A percentile compares a stretch with the other conserved stretches of the same genome.
phyloP scores from a whole-genome alignment of 2,888 invertebrate genomes.

The Diarsia rubi region DNA sequence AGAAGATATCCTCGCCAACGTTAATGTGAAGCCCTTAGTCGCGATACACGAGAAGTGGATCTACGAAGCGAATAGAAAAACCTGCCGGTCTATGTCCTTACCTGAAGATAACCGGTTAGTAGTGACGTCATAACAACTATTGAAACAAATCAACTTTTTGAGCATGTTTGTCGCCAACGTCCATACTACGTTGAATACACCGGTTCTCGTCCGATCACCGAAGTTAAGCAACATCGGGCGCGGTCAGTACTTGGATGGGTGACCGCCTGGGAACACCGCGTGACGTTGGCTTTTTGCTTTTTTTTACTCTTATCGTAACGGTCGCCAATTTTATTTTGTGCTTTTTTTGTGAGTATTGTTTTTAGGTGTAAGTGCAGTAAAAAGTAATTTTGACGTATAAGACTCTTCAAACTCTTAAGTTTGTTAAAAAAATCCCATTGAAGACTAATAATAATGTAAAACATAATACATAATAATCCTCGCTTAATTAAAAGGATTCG shows the following conservation, averaged over 20 bases:
- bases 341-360: background rate
- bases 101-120: slow-evolving; percentile 84
- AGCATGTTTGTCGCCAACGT: slow-evolving; percentile 64
- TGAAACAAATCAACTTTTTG: background rate
- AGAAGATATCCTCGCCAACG: slow-evolving; percentile 80
- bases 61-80: slow-evolving; percentile 85
- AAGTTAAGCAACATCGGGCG: slow-evolving; percentile 81
- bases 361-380: too few species aligned
- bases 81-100: slow-evolving; percentile 82
- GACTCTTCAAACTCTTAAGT: background rate
- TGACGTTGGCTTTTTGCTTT: slow-evolving; percentile 65
- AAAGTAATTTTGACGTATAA: background rate
- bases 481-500: background rate
- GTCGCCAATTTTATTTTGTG: background rate
- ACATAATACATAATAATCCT: too few species aligned
- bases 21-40: slow-evolving; percentile 87
- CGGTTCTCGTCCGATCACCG: slow-evolving; percentile 72
- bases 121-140: slow-evolving; percentile 17
- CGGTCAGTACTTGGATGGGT: slow-evolving; percentile 85
- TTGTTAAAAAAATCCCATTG: background rate
- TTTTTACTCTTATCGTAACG: background rate
- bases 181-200: slow-evolving; percentile 87
- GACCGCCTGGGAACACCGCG: slow-evolving; percentile 84
- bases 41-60: slow-evolving; percentile 89
- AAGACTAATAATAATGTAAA: background rate